phyloP scores from a whole-genome alignment of 2,797 vertebrate genomes.

The Microchirus variegatus region DNA sequence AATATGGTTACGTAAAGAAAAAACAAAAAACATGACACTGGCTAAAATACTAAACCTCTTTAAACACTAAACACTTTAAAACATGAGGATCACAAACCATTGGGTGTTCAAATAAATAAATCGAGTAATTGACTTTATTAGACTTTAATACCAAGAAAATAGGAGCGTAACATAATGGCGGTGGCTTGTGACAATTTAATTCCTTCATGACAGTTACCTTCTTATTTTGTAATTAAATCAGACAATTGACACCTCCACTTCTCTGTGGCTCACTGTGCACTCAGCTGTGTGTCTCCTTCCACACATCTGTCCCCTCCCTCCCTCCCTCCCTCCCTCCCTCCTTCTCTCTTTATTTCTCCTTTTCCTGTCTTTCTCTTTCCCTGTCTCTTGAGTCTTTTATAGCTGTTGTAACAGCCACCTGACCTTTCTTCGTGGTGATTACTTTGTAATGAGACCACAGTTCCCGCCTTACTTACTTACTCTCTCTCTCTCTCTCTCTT shows the following conservation, averaged over 20 bases:
- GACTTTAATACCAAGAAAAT: slow-evolving; percentile 30
- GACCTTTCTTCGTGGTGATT: slow-evolving; percentile 76
- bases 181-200: slow-evolving; percentile 19
- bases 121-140: slow-evolving; percentile 9
- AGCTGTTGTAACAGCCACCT: slow-evolving; percentile 71
- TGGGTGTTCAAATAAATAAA: neutral
- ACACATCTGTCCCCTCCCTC: neutral
- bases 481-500: slow-evolving; percentile 25
- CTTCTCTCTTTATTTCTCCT: slow-evolving; percentile 8
- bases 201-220: slow-evolving; percentile 38
- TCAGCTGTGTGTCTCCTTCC: neutral
- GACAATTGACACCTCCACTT: slow-evolving; percentile 46
- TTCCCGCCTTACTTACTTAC: slow-evolving; percentile 31
- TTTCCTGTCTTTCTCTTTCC: slow-evolving; percentile 22
- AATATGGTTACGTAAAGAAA: too few relatives aligned
- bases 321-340: neutral
- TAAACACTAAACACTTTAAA: too few relatives aligned
- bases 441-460: slow-evolving; percentile 74
- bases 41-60: too few relatives aligned
- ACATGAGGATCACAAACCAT: too few relatives aligned
- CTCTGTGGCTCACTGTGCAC: slow-evolving; percentile 21
- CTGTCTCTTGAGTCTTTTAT: slow-evolving; percentile 57
- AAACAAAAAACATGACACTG: too few relatives aligned
- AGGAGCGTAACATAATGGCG: slow-evolving; percentile 8
- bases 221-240: slow-evolving; percentile 55